Percentiles rank a stretch among this genome's conserved stretches.
These are phyloP conservation scores for Coremacera marginata DNA, from an alignment of 2,888 invertebrate genomes.

Conservation along the genomic window DNA sequence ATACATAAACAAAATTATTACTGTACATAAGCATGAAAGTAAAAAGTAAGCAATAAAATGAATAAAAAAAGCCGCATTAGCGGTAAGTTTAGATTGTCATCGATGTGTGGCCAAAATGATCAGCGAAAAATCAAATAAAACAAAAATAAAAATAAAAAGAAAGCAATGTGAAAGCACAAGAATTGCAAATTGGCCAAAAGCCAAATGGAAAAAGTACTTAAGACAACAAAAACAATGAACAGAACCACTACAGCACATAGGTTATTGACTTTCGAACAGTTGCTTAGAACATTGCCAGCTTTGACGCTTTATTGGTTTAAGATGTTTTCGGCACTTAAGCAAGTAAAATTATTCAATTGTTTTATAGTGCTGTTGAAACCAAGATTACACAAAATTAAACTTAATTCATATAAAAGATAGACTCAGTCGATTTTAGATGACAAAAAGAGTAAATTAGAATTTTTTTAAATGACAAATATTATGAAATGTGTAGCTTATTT, in stretches of 20 bases:
- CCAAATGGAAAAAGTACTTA: slow-evolving; percentile 1
- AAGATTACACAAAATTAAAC: too few relatives aligned
- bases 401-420: too few relatives aligned
- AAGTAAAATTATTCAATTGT: background rate
- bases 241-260: slow-evolving; percentile 50
- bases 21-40: background rate
- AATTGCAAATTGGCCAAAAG: slow-evolving; percentile 31
- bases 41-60: slow-evolving; percentile 46
- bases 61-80: slow-evolving; percentile 62
- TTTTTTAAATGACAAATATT: too few relatives aligned
- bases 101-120: slow-evolving; percentile 47
- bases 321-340: background rate
- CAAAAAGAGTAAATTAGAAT: too few relatives aligned
- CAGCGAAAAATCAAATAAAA: background rate
- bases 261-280: slow-evolving; percentile 54
- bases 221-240: slow-evolving; percentile 51
- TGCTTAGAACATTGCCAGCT: background rate
- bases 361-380: background rate
- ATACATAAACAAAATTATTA: too few relatives aligned
- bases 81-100: slow-evolving; percentile 60
- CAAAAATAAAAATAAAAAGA: background rate
- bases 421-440: too few relatives aligned
- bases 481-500: too few relatives aligned
- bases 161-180: slow-evolving; percentile 1
- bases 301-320: background rate